A percentile compares a stretch with the other conserved stretches of the same genome.
Conservation (phyloP, 2,797 vertebrate genomes). For the Ataeniobius toweri region DNA sequence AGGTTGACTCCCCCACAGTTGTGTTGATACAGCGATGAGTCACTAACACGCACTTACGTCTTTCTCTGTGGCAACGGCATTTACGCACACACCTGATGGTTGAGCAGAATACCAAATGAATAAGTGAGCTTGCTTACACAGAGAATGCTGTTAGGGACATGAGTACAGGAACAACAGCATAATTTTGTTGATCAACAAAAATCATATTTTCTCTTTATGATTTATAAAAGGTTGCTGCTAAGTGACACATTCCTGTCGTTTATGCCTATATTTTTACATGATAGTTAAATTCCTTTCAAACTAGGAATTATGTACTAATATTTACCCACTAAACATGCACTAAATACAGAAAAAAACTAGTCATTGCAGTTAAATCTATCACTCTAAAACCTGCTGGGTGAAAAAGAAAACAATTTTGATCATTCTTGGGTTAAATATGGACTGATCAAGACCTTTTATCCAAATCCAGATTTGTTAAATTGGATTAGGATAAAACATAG, state of each 20-base stretch:
- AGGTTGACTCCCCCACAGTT: conserved; percentile 81
- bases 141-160: neutral
- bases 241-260: neutral
- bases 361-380: neutral
- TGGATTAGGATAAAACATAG: neutral
- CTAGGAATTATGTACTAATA: neutral
- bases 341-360: neutral
- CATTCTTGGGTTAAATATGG: neutral
- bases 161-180: neutral
- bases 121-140: conserved; percentile 11
- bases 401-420: neutral
- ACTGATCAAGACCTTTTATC: neutral
- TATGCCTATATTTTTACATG: neutral
- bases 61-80: conserved; percentile 62
- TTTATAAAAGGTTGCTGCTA: neutral
- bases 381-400: neutral
- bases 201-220: neutral
- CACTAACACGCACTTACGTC: conserved; percentile 79
- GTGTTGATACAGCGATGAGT: conserved; percentile 80
- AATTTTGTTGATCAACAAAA: neutral
- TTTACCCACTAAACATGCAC: neutral
- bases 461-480: neutral
- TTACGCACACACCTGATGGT: conserved; percentile 53
- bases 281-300: neutral
- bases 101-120: conserved; percentile 56